A percentile compares a stretch with the other conserved stretches of the same genome.
These are phyloP conservation scores for Zosterops hypoxanthus DNA, from an alignment of 2,113 vertebrate genomes.

Conservation along the genomic window DNA sequence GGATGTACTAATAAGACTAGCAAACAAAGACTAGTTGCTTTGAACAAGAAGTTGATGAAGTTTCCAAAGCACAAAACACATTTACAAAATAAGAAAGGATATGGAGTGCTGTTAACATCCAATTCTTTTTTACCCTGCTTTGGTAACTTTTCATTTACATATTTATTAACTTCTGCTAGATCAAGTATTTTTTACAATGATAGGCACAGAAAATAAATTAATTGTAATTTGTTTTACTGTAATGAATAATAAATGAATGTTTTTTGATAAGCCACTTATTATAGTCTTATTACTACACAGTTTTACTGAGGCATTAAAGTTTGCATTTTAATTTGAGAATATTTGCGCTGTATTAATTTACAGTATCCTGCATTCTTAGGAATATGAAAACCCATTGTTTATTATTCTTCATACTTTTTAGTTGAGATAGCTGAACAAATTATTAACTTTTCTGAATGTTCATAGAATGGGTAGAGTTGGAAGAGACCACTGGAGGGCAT, in stretches of 20 bases:
- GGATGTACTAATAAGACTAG: neutral
- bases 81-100: neutral
- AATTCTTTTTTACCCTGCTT: neutral
- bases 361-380: neutral
- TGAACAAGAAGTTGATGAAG: neutral
- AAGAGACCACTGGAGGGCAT: neutral
- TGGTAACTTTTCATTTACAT: slow-evolving; percentile 22
- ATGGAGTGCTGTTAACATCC: neutral
- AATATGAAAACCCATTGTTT: neutral
- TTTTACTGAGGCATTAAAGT: neutral
- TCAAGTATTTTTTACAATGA: slow-evolving; percentile 9
- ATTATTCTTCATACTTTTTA: neutral
- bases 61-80: neutral
- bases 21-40: neutral
- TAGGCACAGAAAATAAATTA: slow-evolving; percentile 11
- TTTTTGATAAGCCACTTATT: neutral
- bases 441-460: neutral
- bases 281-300: neutral
- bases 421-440: neutral
- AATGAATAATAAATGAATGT: neutral
- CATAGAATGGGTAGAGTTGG: neutral
- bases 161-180: slow-evolving; percentile 33
- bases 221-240: slow-evolving; percentile 18
- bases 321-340: neutral
- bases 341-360: neutral